Conservation (phyloP, 2,113 vertebrate species). For the Hippopotamus amphibius region DNA sequence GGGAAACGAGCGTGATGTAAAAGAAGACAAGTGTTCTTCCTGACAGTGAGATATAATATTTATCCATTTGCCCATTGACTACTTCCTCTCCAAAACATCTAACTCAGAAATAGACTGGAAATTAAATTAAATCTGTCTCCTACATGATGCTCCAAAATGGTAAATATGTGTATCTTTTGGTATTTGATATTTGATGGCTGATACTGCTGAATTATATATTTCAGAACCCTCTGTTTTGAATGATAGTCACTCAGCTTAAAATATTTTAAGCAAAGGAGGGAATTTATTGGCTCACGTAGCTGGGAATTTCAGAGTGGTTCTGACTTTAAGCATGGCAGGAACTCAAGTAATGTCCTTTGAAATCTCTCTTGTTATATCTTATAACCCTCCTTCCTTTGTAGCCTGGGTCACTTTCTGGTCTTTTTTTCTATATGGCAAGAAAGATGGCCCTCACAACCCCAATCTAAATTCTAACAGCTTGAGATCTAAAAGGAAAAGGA, state of each 20-base stretch:
- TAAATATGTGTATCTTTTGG: neutral
- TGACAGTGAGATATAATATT: neutral
- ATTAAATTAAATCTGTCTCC: conserved; percentile 37
- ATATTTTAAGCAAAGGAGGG: conserved; percentile 28
- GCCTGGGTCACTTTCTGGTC: neutral
- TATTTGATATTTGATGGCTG: neutral
- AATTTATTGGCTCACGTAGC: neutral
- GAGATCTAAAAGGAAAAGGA: neutral
- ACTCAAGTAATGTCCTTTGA: neutral
- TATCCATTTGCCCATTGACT: neutral
- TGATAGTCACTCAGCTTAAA: neutral
- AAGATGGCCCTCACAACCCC: neutral
- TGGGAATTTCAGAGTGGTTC: neutral
- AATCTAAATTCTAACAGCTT: neutral
- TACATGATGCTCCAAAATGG: neutral
- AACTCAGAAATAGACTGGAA: conserved; percentile 28
- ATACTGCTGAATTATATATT: neutral
- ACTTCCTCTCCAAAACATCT: neutral
- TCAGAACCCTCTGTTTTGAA: conserved; percentile 14
- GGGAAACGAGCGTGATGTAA: neutral
- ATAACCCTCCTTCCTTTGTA: neutral
- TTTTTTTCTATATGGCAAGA: neutral
- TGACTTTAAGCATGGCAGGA: neutral
- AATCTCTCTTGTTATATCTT: neutral
- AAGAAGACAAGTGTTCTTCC: neutral